Percentiles rank a stretch among this genome's conserved stretches.
Conservation (phyloP, 2,113 vertebrate genomes). For the Phaethon lepturus region DNA sequence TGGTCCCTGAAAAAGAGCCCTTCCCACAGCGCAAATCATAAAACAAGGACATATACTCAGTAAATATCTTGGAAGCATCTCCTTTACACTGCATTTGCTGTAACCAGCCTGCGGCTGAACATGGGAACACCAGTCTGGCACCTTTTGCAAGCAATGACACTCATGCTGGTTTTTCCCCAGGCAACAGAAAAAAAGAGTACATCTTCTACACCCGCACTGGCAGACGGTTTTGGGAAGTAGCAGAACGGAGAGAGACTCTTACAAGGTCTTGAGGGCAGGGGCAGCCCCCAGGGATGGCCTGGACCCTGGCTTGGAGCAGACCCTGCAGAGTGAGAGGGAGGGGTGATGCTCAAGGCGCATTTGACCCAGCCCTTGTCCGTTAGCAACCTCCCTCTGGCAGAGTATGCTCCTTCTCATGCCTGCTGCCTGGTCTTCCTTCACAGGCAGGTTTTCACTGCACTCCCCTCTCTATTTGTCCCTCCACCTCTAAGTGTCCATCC, state of each 20-base stretch:
- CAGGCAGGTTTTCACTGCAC: neutral
- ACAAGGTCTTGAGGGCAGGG: rapidly evolving
- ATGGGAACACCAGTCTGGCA: neutral
- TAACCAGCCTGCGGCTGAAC: rapidly evolving
- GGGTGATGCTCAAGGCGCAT: neutral
- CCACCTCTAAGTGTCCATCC: neutral
- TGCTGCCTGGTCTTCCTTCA: neutral
- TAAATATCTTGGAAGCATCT: neutral
- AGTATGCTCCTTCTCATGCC: neutral
- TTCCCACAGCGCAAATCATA: neutral
- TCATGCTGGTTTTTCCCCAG: neutral
- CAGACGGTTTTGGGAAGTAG: neutral
- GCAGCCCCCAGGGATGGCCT: neutral
- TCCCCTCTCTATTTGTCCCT: neutral
- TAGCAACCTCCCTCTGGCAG: neutral
- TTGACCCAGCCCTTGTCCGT: rapidly evolving
- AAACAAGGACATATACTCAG: neutral
- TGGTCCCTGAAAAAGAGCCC: neutral
- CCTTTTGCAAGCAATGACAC: neutral
- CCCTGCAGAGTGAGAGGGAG: rapidly evolving
- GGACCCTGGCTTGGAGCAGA: neutral
- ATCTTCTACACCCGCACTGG: rapidly evolving
- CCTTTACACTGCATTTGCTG: neutral
- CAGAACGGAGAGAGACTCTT: neutral
- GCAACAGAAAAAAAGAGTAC: neutral